phyloP scores from a whole-genome alignment of 2,888 invertebrate genomes.

The Agrotis clavis region DNA sequence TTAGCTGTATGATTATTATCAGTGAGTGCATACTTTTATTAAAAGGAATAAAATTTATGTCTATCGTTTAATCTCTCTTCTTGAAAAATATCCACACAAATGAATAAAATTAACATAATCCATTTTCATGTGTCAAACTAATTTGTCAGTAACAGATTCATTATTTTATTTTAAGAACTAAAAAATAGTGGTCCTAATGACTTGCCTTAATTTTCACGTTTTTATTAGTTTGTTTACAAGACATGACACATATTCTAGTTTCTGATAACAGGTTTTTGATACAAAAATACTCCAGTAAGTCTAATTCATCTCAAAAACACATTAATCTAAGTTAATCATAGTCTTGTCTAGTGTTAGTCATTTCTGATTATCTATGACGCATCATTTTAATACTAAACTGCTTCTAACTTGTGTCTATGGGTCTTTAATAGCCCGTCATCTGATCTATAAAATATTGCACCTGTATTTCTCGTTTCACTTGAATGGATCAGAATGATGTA shows the following conservation, averaged over 20 bases:
- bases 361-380: slow-evolving; percentile 10
- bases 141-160: neutral
- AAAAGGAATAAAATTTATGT: too few species aligned
- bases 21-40: neutral
- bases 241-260: slow-evolving; percentile 5
- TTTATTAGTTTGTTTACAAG: slow-evolving; percentile 28
- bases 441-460: slow-evolving; percentile 14
- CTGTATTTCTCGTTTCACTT: slow-evolving; percentile 23
- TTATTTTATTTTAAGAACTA: neutral
- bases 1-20: neutral
- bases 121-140: neutral
- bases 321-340: slow-evolving; percentile 29
- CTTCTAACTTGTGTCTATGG: slow-evolving; percentile 6
- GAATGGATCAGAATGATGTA: slow-evolving; percentile 4
- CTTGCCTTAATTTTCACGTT: slow-evolving; percentile 3
- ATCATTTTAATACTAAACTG: slow-evolving; percentile 5
- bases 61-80: neutral
- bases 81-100: neutral
- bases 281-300: neutral
- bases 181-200: slow-evolving; percentile 2
- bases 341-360: slow-evolving; percentile 14
- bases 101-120: neutral
- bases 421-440: slow-evolving; percentile 1
- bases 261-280: slow-evolving; percentile 28
- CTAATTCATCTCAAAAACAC: slow-evolving; percentile 9